These are phyloP conservation scores for Sclerurus mexicanus DNA, from an alignment of 2,113 vertebrate genomes.

Conservation along the genomic window DNA sequence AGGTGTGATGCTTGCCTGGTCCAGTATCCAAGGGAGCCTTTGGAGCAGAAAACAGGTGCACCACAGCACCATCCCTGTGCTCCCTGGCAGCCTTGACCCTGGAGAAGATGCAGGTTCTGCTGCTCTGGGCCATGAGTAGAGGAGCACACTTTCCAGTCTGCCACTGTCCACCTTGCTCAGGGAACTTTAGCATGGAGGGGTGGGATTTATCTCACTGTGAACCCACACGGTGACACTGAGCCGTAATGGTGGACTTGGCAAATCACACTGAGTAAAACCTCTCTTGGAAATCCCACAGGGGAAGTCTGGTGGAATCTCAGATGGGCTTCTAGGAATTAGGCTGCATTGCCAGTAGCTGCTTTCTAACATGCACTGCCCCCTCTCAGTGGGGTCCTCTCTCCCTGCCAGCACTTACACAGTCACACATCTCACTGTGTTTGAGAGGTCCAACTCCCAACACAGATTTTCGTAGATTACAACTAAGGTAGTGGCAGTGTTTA, in stretches of 20 bases:
- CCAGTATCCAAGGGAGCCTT: not conserved
- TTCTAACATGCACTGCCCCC: rapidly evolving
- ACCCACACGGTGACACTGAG: not conserved
- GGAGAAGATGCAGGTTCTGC: not conserved
- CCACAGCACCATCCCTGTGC: rapidly evolving
- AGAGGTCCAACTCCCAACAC: not conserved
- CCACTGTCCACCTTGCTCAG: not conserved
- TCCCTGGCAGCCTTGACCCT: not conserved
- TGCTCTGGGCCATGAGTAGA: not conserved
- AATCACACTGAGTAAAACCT: not conserved
- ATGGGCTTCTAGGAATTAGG: not conserved
- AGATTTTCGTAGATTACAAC: not conserved
- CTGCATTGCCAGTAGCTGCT: not conserved
- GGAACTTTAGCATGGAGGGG: not conserved
- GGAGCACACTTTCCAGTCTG: not conserved
- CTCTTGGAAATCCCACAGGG: not conserved
- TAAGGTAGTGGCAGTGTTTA: not conserved
- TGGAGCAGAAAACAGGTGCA: not conserved
- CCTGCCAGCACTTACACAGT: not conserved
- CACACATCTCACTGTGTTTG: not conserved
- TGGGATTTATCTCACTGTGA: not conserved
- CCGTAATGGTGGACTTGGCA: not conserved
- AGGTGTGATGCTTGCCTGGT: not conserved
- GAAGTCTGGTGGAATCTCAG: not conserved
- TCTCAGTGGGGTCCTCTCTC: not conserved